Base-by-base conservation (phyloP, 2,113 vertebrate genomes). In the Telmatochromis sp. region DNA sequence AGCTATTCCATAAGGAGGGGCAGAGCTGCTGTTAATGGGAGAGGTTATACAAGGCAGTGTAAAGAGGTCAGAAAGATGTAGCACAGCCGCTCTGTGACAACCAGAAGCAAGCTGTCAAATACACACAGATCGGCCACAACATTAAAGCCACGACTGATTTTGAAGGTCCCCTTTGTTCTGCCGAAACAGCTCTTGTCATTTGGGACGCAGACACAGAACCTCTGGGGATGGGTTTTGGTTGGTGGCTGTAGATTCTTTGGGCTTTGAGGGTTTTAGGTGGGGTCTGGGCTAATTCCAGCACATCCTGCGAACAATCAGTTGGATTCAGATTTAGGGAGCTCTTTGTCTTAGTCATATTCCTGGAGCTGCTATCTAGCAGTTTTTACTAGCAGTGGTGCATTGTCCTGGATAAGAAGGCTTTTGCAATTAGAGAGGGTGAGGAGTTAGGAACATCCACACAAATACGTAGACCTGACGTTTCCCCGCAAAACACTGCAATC, bases 1-100 rank as follows among this genome's bases (percentile, higher is more conserved):
- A 91, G 53, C 58, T 84, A 92, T 82, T 94, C 93, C 87, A 84
- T 89, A 94, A 91, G 87, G 89, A 93, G 90, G 63, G 45, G 42
- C 45, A 40, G 50, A 37, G 55, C 2, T 87, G 78, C 84, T 84
- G 89, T 92, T 90, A 90, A 89, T 85, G 83, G 86, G 78, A 88
- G 84, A 91, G 73, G 86, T 71, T 81, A 89, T 26, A 92, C 88
- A 91, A 86, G 63, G 86, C 85, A 82, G 78, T 31, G 47, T 80
- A 83, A 73, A 85, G 81, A 93, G 89, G 90, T 83, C 85, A 85
- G 37, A 73, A 78, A 86, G 78, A 93, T 80, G 79, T 35, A 87
- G 83, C 57, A 80, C 78, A 83, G 33, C 35, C 14, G 86, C 33
- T 87, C 35, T 83, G 47, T 51, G 45, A 63, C 5, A 23, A 47